Evolutionary conservation across 2,113 vertebrate species (phyloP), one percentile per base, ranked within the genome.

Genomic region (Microtus richardsoni): DNA sequence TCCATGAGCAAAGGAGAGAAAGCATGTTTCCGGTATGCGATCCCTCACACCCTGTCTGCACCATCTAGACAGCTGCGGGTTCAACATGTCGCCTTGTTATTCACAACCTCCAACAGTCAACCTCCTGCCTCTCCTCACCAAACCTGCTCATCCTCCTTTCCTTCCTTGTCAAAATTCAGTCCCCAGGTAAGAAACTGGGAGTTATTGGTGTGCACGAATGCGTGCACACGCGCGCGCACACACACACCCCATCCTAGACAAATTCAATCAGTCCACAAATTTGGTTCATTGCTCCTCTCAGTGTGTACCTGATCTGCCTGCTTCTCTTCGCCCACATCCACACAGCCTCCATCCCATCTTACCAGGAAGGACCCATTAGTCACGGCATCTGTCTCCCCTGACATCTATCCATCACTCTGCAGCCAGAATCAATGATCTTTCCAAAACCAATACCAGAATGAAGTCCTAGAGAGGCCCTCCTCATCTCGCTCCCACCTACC

Each of bases 221-320:
- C 19, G 0, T 5, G 30, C 47, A 1, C 9, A 11, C 10, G 10
- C 2, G 10, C 0, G 47, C 47, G 8, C 49, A 2, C 10, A 49
- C 10, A 49, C 49, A 49, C 49, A 49, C 66, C 7, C 66, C 4
- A 13, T 36, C n/a, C 30, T 33, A 8, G 24, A 39, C 2, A 12
- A 30, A 89, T 52, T 91, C 19, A 75, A 19, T 39, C 14, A 39
- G 26, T 68, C 54, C 28, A 78, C 41, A 49, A 14, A 71, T 36
- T 54, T 30, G 62, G 33, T 44, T 54, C 11, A 80, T 44, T 80
- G 44, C 21, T 7, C 47, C 66, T 60, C 39, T 19, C 7, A 22
- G 17, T 28, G 39, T 24, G 24, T 39, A 47, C 75, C 11, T 21
- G 33, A 64, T 28, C 78, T 88, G 36, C 22, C 82, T 90, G 39